Evolutionary conservation across 2,113 vertebrate genomes (phyloP), one percentile per base, ranked within the genome.

Genomic region (Equus quagga): DNA sequence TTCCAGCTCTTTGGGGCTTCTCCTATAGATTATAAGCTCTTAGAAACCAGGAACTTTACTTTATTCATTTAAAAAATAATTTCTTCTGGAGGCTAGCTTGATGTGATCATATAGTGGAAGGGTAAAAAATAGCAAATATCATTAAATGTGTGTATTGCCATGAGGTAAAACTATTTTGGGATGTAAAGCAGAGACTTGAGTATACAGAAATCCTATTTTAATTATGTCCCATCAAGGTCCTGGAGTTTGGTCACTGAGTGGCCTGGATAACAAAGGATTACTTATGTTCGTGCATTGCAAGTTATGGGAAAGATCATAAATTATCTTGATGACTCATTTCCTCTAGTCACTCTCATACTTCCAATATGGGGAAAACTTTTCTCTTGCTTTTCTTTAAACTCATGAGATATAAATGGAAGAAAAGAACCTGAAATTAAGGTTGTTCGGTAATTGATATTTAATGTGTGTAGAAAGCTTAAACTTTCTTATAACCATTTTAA

Each of bases 311-410:
- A 84, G 83, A 92, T 89, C 93, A 93, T 97, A 96, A 97, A 96
- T 96, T 96, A 96, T 96, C 86, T 67, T 91, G 51, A 96, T 96
- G 86, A 92, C 86, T 97, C 83, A 96, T 94, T 97, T 97, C 93
- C 91, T 97, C 73, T 90, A 94, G 64, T 95, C 89, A 96, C 64
- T 93, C 17, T 41, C 13, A 64, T 69, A 79, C 51, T 89, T 73
- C 31, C 79, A 92, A 72, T 46, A 62, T 24, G 24, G 54, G 83
- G 36, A 65, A 36, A 49, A 5, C 3, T 46, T 89, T 95, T 94
- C 49, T 82, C 36, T 88, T 4, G 13, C 65, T 93, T 91, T 93
- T 70, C 72, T 83, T 87, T 95, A 89, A 85, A 92, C 17, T 70
- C 83, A 19, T 89, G 58, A 91, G 36, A 83, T 75, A 58, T 72